Evolutionary conservation across 2,888 invertebrate genomes (phyloP).

Genomic region (Leptinotarsa haldemani): DNA sequence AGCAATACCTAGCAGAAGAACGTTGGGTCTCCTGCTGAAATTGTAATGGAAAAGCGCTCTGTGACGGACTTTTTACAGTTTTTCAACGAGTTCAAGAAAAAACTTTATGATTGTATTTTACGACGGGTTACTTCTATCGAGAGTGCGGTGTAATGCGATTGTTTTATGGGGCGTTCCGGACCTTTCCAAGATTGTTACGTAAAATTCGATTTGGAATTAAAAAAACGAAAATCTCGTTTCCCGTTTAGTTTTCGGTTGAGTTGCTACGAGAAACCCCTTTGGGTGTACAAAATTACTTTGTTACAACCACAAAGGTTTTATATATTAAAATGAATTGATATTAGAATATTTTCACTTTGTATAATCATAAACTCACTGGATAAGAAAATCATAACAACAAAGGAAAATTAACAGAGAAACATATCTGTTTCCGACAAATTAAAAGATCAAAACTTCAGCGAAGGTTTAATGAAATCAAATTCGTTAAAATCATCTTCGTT

Average conservation of each 20-base stretch:
- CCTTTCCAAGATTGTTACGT: not conserved
- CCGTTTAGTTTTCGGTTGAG: not conserved
- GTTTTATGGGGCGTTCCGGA: conserved; percentile 5
- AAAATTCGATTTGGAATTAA: not conserved
- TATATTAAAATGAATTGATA: not conserved
- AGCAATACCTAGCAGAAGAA: not conserved
- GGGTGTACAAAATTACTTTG: not conserved
- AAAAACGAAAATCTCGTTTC: not conserved
- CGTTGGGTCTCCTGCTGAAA: not conserved
- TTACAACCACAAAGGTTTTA: not conserved
- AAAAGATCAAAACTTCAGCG: too few relatives aligned
- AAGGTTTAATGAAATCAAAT: too few relatives aligned
- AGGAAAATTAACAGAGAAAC: too few relatives aligned
- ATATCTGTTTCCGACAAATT: too few relatives aligned
- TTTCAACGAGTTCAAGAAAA: conserved; percentile 15
- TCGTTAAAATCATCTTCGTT: too few relatives aligned
- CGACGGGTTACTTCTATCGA: conserved; percentile 1
- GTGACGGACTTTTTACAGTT: conserved; percentile 3
- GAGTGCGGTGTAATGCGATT: not conserved
- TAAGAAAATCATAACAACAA: too few relatives aligned
- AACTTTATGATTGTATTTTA: conserved; percentile 25
- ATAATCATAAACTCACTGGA: too few relatives aligned
- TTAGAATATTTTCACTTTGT: too few relatives aligned
- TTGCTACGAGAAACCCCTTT: not conserved
- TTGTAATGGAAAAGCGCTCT: conserved; percentile 9